These are phyloP conservation scores for Brachycybe producta DNA, from an alignment of 2,888 invertebrate genomes.

Conservation along the genomic window DNA sequence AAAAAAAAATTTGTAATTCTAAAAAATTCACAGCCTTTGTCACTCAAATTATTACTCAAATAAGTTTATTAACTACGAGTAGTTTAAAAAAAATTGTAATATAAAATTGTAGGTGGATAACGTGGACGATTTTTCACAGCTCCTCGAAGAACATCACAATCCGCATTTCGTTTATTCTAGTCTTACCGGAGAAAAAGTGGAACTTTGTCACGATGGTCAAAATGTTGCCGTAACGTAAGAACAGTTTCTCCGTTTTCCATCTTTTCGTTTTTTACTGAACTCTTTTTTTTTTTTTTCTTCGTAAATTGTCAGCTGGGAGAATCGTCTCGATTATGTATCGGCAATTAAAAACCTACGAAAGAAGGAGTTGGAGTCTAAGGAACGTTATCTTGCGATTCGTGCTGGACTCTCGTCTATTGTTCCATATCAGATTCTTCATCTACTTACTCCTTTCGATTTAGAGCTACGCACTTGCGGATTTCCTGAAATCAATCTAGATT, in stretches of 20 bases:
- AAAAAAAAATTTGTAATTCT: too few species aligned
- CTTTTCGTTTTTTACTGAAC: constrained; percentile 8
- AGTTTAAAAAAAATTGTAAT: background rate
- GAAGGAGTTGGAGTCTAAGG: constrained; percentile 26
- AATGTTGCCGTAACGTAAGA: constrained; percentile 28
- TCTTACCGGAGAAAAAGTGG: constrained; percentile 30
- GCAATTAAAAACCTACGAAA: constrained; percentile 27
- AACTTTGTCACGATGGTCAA: constrained; percentile 28
- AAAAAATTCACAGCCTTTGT: too few species aligned
- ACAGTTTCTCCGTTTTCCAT: background rate
- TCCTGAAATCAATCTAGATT: constrained; percentile 30
- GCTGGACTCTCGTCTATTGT: constrained; percentile 30
- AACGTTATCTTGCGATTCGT: constrained; percentile 24
- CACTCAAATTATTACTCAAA: too few species aligned
- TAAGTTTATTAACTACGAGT: background rate
- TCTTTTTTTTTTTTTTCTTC: too few species aligned
- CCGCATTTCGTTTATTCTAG: constrained; percentile 30
- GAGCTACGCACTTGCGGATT: constrained; percentile 31
- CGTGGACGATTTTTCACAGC: constrained; percentile 28
- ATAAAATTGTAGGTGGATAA: constrained; percentile 28
- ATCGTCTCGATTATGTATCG: constrained; percentile 30
- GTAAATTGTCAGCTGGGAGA: constrained; percentile 32
- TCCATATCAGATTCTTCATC: constrained; percentile 25
- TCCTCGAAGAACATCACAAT: constrained; percentile 28
- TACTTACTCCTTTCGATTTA: constrained; percentile 30